phyloP scores from a whole-genome alignment of 2,888 invertebrate genomes.

The Osmoderma eremita region DNA sequence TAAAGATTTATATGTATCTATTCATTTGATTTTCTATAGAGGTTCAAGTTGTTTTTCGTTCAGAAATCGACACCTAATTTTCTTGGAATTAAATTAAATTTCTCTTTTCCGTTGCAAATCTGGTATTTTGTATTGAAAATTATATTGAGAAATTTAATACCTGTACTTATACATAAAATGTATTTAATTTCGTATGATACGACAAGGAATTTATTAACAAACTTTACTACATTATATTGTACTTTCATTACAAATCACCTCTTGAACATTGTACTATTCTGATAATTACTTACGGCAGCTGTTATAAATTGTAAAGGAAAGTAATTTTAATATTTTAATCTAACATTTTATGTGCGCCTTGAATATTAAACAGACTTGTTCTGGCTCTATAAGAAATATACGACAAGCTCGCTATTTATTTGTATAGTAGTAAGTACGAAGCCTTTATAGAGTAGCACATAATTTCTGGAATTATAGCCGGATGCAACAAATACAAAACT shows the following conservation, averaged over 20 bases:
- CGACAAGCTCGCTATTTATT: background rate
- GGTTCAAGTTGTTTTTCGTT: conserved; percentile 10
- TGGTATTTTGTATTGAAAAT: too few relatives aligned
- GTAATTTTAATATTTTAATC: background rate
- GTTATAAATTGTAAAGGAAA: too few relatives aligned
- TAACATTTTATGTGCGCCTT: background rate
- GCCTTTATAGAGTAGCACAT: background rate
- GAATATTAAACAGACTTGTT: conserved; percentile 2
- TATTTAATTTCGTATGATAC: too few relatives aligned
- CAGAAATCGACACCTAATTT: conserved; percentile 19
- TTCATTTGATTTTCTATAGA: conserved; percentile 21
- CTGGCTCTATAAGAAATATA: background rate
- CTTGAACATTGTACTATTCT: too few relatives aligned
- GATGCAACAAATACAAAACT: background rate
- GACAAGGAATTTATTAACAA: too few relatives aligned
- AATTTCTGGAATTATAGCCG: conserved; percentile 20
- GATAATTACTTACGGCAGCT: too few relatives aligned
- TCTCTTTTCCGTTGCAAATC: background rate
- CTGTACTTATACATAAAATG: too few relatives aligned
- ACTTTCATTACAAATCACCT: too few relatives aligned
- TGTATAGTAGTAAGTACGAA: conserved; percentile 6
- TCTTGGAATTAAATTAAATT: conserved; percentile 1
- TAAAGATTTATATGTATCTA: conserved; percentile 21
- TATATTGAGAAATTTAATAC: too few relatives aligned
- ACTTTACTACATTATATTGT: too few relatives aligned